A percentile compares a stretch with the other conserved stretches of the same genome.
Conservation (phyloP, 2,797 vertebrate species). For the Poecilia velifera region DNA sequence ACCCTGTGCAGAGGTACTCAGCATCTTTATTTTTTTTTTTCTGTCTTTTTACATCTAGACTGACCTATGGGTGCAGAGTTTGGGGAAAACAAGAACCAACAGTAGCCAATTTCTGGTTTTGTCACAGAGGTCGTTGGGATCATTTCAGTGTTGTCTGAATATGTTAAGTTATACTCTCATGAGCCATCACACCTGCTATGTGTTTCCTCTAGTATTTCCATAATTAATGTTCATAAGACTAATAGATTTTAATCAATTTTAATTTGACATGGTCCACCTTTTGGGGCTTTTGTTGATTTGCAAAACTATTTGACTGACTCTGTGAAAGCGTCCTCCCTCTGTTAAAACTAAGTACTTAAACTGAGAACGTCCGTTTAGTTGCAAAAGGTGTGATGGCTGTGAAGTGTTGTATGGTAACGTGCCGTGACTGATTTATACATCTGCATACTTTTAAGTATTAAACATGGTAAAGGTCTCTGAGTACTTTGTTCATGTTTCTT, state of each 20-base stretch:
- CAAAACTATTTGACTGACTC: not conserved
- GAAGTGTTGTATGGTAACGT: not conserved
- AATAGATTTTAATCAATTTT: not conserved
- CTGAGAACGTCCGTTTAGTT: constrained; percentile 7
- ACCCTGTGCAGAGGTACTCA: constrained; percentile 75
- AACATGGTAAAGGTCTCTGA: constrained; percentile 19
- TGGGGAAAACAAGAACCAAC: constrained; percentile 24
- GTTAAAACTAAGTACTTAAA: constrained; percentile 10
- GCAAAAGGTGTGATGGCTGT: not conserved
- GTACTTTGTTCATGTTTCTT: constrained; percentile 22
- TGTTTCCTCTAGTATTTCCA: not conserved
- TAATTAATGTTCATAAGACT: not conserved
- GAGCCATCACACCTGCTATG: not conserved
- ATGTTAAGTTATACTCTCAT: not conserved
- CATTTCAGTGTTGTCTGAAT: not conserved
- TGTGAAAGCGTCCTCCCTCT: not conserved
- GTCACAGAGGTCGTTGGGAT: not conserved
- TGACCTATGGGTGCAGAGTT: constrained; percentile 38
- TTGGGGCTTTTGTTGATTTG: not conserved
- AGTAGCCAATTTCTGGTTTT: not conserved
- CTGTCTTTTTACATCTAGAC: constrained; percentile 11
- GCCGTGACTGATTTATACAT: not conserved
- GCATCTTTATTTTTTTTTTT: constrained; percentile 43
- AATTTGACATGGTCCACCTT: not conserved
- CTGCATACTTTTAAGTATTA: not conserved